A percentile compares a stretch with the other conserved stretches of the same genome.
phyloP scores from a whole-genome alignment of 2,888 invertebrate genomes.

The Malthinus seriepunctatus region DNA sequence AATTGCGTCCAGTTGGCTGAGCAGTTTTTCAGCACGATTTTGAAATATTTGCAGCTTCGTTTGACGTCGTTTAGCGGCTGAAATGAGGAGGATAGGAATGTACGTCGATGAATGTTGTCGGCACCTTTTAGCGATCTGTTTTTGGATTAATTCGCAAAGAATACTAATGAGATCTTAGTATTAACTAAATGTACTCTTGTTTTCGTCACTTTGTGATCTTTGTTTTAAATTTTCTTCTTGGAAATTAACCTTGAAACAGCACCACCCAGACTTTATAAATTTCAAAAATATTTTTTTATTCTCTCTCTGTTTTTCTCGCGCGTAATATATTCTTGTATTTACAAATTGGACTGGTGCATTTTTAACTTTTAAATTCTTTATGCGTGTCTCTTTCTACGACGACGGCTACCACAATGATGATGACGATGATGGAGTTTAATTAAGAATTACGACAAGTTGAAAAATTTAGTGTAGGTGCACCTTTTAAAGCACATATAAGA shows the following conservation, averaged over 20 bases:
- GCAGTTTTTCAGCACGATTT: slow-evolving; percentile 53
- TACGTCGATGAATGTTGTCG: slow-evolving; percentile 48
- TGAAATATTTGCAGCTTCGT: slow-evolving; percentile 53
- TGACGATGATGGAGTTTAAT: too few relatives aligned
- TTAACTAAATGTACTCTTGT: slow-evolving; percentile 53
- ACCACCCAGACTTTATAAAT: slow-evolving; percentile 12
- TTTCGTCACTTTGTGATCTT: slow-evolving; percentile 47
- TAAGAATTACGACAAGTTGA: too few relatives aligned
- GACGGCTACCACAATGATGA: too few relatives aligned
- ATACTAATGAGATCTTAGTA: slow-evolving; percentile 54
- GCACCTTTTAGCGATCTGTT: slow-evolving; percentile 52
- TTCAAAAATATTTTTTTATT: slow-evolving; percentile 16
- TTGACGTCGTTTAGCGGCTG: slow-evolving; percentile 53
- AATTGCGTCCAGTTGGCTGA: slow-evolving; percentile 47
- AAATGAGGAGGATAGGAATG: slow-evolving; percentile 52
- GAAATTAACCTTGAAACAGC: slow-evolving; percentile 14
- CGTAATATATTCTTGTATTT: slow-evolving; percentile 5
- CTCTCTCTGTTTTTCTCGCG: slow-evolving; percentile 14
- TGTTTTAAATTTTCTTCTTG: slow-evolving; percentile 23
- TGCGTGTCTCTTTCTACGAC: too few relatives aligned
- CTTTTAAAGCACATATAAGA: background rate
- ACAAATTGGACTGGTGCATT: background rate
- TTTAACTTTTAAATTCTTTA: too few relatives aligned
- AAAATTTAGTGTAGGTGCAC: too few relatives aligned
- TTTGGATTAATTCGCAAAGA: slow-evolving; percentile 55